Evolutionary conservation across 92 coral and sea anemone species (phyloP).

Genomic region (Pocillopora grandis): DNA sequence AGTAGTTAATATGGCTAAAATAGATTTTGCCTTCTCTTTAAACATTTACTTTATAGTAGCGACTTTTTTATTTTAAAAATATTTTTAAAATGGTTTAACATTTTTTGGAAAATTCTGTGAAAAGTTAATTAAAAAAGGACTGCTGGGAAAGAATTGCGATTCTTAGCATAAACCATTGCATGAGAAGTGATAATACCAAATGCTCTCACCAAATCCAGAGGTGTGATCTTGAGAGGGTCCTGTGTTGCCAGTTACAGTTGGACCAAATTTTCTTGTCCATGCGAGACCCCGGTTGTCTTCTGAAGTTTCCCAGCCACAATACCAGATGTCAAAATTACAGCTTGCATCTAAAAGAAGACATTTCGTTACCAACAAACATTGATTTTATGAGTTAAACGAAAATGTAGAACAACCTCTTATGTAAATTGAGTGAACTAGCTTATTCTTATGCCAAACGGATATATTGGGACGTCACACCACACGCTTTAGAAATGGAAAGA

Average conservation of each 20-base stretch:
- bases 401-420: not conserved
- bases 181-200: not conserved
- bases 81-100: not conserved
- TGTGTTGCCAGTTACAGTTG: constrained; percentile 46
- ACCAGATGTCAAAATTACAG: constrained; percentile 72
- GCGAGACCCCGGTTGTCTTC: constrained; percentile 38
- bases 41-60: too few relatives aligned
- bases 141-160: too few relatives aligned
- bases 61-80: too few relatives aligned
- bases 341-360: constrained; percentile 54
- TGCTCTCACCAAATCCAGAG: constrained; percentile 48
- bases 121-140: too few relatives aligned
- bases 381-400: not conserved
- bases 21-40: too few relatives aligned
- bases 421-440: too few relatives aligned
- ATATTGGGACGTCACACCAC: too few relatives aligned
- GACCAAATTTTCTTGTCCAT: constrained; percentile 66
- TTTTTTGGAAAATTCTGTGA: not conserved
- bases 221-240: constrained; percentile 81
- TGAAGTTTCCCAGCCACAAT: constrained; percentile 73
- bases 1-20: too few relatives aligned
- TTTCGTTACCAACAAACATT: too few relatives aligned
- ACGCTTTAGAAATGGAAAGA: too few relatives aligned
- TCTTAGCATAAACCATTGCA: too few relatives aligned
- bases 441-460: too few relatives aligned